A percentile compares a stretch with the other conserved stretches of the same genome.
Conservation (phyloP, 2,888 invertebrate species). For the Lithophane socia region DNA sequence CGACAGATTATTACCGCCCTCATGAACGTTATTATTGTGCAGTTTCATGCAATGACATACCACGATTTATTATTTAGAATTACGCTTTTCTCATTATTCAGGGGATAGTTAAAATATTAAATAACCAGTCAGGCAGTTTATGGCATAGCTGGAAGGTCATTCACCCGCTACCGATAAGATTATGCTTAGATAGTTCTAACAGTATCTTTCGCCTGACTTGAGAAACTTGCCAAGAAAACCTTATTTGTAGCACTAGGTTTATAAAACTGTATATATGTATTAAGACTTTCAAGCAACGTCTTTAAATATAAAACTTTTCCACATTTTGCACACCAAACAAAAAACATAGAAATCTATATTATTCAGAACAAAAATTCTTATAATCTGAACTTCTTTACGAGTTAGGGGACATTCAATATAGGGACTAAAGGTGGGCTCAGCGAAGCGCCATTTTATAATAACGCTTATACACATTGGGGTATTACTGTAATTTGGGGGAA, state of each 20-base stretch:
- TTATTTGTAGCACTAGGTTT: neutral
- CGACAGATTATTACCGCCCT: constrained; percentile 43
- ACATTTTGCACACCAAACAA: constrained; percentile 25
- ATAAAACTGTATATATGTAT: constrained; percentile 1
- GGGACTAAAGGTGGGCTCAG: constrained; percentile 60
- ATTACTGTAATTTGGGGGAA: constrained; percentile 73
- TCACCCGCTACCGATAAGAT: constrained; percentile 8
- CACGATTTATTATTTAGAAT: constrained; percentile 27
- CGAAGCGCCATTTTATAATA: constrained; percentile 63
- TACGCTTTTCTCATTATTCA: constrained; percentile 23
- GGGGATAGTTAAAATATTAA: constrained; percentile 5
- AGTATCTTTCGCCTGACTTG: neutral
- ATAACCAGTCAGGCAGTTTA: constrained; percentile 3
- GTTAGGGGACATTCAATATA: constrained; percentile 67
- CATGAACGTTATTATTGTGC: constrained; percentile 38
- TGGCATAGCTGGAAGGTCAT: neutral
- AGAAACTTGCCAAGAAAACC: constrained; percentile 4
- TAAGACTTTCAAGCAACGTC: constrained; percentile 8
- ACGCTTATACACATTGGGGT: constrained; percentile 67
- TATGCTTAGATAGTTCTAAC: neutral
- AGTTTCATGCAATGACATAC: constrained; percentile 29
- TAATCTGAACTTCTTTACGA: constrained; percentile 66
- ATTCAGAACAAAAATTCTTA: constrained; percentile 50
- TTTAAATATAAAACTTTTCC: constrained; percentile 22
- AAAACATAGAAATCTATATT: constrained; percentile 36